Base-by-base conservation (phyloP, 2,797 vertebrate species). In the Danio kyathit region DNA sequence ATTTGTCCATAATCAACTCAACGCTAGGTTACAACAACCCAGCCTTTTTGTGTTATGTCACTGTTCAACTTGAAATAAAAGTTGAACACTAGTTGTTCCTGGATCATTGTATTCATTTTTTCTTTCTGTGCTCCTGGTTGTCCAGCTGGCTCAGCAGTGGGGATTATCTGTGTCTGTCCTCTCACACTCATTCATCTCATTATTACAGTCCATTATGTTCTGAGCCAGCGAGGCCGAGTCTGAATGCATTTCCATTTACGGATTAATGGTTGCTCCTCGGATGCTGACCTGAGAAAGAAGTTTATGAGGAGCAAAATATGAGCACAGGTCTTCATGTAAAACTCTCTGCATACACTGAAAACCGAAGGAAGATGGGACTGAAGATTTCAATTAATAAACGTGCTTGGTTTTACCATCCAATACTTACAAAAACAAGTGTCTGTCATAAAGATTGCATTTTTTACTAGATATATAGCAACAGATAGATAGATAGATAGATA, bases 131-230 rank as follows among this genome's bases (percentile, higher is more conserved):
- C 54, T 79, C 29, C 29, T 16, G 13, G 69, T 70, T 71, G 43
- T 59, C 43, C 74, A 61, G 44, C 41, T 57, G 38, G 12, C 61
- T 52, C 51, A 77, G 54, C 11, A 19, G 43, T 54, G 69, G 74
- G 61, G 82, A 83, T 84, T 80, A 88, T 80, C 71, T 82, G 29
- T 82, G 73, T 49, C 17, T 54, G 56, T 49, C 63, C 71, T 79
- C 69, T 70, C 48, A 77, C 64, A 82, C 71, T 72, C 54, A 67
- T 57, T 86, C 66, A 46, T 86, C 63, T 71, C 79, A 13, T 73
- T 80, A 64, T 70, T 82, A 63, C 19, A 56, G 61, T 85, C 79
- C 49, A 78, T 85, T 83, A 83, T 75, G 67, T 80, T 76, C 70
- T 60, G 54, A 19, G 65, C 64, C 49, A 63, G 51, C 16, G 49